A percentile compares a stretch with the other conserved stretches of the same genome.
Evolutionary conservation across 2,113 vertebrate genomes (phyloP).

Genomic region (Ardeotis arabs): DNA sequence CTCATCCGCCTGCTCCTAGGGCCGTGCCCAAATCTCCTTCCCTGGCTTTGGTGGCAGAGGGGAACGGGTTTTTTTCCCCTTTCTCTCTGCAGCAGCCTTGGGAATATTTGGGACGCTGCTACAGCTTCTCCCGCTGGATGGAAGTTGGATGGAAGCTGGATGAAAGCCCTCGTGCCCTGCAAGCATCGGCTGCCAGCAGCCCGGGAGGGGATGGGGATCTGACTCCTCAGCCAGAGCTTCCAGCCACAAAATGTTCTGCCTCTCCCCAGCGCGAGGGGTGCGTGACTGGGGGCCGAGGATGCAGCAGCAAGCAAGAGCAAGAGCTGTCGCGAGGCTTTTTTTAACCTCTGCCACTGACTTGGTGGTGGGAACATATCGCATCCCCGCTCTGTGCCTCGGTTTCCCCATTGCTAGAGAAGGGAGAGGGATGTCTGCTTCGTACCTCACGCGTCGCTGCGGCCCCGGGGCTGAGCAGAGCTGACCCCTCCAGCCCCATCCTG

Average conservation of each 20-base stretch:
- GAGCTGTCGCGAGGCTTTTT: fast-evolving
- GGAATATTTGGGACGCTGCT: not conserved
- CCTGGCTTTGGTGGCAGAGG: not conserved
- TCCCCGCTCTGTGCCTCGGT: not conserved
- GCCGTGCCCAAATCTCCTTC: not conserved
- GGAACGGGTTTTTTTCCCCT: not conserved
- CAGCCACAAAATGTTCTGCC: not conserved
- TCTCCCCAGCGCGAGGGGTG: fast-evolving
- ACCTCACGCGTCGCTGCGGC: not conserved
- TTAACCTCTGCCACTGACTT: not conserved
- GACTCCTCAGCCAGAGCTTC: not conserved
- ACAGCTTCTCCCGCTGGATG: not conserved
- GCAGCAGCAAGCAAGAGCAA: not conserved
- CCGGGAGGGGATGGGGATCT: not conserved
- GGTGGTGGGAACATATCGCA: not conserved
- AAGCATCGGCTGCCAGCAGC: not conserved
- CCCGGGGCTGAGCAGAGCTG: not conserved
- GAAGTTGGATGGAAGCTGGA: not conserved
- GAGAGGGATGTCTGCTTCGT: not conserved
- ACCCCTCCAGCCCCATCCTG: not conserved
- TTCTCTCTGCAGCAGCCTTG: not conserved
- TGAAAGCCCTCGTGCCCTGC: not conserved
- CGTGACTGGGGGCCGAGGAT: fast-evolving
- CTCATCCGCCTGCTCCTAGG: not conserved
- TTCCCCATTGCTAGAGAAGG: not conserved